Conservation (phyloP, 1,140 invertebrate genomes). For the Acyrthosiphon pisum region DNA sequence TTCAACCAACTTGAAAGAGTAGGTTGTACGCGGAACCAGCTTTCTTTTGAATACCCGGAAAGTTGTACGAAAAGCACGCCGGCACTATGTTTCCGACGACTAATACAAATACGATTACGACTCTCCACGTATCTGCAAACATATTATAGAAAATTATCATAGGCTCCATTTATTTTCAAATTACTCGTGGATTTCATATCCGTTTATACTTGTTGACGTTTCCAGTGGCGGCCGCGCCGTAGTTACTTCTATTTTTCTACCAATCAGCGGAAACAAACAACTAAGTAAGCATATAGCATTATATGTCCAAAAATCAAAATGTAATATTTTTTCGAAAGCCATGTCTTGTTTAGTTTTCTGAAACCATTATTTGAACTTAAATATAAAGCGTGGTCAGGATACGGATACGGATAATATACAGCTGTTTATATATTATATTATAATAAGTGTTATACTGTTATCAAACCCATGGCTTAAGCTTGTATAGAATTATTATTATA, state of each 20-base stretch:
- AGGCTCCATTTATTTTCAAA: background rate
- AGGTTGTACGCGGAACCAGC: background rate
- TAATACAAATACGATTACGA: background rate
- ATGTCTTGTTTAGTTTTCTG: constrained; percentile 22
- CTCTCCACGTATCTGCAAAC: background rate
- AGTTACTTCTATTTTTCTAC: background rate
- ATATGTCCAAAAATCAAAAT: constrained; percentile 40
- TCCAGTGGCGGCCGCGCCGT: no score
- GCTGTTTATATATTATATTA: background rate
- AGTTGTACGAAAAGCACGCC: background rate
- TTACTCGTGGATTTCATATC: background rate
- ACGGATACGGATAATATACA: background rate
- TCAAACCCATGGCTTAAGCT: background rate
- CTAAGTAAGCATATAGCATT: background rate
- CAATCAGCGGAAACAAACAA: background rate
- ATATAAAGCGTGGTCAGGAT: background rate
- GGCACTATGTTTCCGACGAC: background rate
- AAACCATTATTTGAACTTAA: background rate
- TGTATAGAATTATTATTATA: no score
- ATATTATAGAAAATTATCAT: background rate
- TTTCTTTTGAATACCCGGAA: background rate
- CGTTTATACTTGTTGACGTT: background rate
- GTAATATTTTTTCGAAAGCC: constrained; percentile 37
- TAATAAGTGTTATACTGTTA: background rate
- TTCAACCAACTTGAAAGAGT: constrained; percentile 8